Conservation (phyloP, 2,888 invertebrate genomes). For the Argyresthia albistria region DNA sequence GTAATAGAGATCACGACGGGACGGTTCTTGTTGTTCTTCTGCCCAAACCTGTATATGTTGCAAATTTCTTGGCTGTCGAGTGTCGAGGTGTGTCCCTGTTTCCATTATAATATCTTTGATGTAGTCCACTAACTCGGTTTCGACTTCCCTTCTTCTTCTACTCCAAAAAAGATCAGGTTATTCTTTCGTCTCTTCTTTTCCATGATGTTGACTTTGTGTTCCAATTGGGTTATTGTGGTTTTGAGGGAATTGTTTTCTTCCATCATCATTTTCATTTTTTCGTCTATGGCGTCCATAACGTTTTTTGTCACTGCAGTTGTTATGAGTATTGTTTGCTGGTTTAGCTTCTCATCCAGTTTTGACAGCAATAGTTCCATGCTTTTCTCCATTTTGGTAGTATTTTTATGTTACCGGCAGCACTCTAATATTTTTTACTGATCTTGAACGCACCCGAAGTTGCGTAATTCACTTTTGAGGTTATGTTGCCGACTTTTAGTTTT, state of each 20-base stretch:
- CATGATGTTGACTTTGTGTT: conserved; percentile 3
- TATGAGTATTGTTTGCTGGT: conserved; percentile 4
- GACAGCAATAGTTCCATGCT: not conserved
- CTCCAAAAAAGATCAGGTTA: conserved; percentile 8
- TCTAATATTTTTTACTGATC: too few species aligned
- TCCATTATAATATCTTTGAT: conserved; percentile 7
- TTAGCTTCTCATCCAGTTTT: conserved; percentile 6
- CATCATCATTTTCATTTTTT: conserved; percentile 4
- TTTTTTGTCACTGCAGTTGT: conserved; percentile 6
- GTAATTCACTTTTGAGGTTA: too few species aligned
- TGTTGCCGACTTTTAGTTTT: too few species aligned
- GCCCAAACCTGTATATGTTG: conserved; percentile 1
- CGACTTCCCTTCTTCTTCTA: conserved; percentile 10
- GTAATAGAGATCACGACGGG: conserved; percentile 7
- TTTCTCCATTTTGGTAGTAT: not conserved
- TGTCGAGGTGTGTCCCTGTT: conserved; percentile 1
- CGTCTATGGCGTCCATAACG: conserved; percentile 4
- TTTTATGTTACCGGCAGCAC: too few species aligned
- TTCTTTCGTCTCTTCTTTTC: conserved; percentile 6
- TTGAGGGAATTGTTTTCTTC: conserved; percentile 7
- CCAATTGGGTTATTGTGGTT: conserved; percentile 4
- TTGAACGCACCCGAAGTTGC: too few species aligned
- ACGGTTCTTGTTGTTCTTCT: conserved; percentile 5
- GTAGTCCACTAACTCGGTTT: conserved; percentile 6
- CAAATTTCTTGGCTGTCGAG: conserved; percentile 6